phyloP scores from a whole-genome alignment of 2,113 vertebrate genomes.

The Aptenodytes patagonicus region DNA sequence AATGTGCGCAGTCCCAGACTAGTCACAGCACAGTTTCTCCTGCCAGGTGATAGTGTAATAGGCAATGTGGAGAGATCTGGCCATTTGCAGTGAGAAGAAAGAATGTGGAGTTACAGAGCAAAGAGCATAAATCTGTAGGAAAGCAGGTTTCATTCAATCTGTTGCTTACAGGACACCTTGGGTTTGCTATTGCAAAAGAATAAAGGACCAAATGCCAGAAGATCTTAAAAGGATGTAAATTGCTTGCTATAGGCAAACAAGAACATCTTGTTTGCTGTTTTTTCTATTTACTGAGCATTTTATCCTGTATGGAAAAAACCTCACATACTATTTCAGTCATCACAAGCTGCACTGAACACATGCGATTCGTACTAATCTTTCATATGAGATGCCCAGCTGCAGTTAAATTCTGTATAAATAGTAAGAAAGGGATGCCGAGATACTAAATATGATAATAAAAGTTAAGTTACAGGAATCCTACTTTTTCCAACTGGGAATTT shows the following conservation, averaged over 20 bases:
- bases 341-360: not conserved
- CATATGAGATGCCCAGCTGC: not conserved
- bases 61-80: not conserved
- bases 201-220: not conserved
- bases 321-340: not conserved
- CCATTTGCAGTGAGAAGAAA: constrained; percentile 5
- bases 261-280: constrained; percentile 4
- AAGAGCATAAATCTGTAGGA: not conserved
- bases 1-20: not conserved
- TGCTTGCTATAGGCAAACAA: not conserved
- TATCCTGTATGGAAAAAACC: not conserved
- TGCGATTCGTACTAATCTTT: not conserved
- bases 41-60: constrained; percentile 26
- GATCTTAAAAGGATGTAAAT: constrained; percentile 13
- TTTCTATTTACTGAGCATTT: not conserved
- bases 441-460: not conserved
- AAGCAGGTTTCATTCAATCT: constrained; percentile 44
- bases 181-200: not conserved
- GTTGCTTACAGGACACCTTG: constrained; percentile 45
- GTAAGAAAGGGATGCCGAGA: not conserved
- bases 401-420: not conserved
- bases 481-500: not conserved
- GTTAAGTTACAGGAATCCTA: not conserved
- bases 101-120: not conserved
- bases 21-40: constrained; percentile 23